Conservation (phyloP, 2,113 vertebrate genomes). For the Lamprotornis superbus region DNA sequence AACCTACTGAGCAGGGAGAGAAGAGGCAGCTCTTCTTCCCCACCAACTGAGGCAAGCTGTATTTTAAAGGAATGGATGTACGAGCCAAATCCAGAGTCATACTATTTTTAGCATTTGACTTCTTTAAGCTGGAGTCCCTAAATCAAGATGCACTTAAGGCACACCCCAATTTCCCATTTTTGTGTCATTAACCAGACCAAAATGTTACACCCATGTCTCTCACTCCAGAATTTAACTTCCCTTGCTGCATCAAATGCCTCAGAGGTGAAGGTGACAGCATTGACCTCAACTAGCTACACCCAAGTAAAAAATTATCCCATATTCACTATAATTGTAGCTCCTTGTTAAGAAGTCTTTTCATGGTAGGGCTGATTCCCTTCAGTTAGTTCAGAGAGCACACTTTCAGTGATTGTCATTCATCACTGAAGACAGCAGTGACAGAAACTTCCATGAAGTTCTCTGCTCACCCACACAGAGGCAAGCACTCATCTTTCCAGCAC, state of each 20-base stretch:
- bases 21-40: not conserved
- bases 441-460: not conserved
- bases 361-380: not conserved
- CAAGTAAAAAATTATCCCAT: not conserved
- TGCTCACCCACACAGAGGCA: not conserved
- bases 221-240: not conserved
- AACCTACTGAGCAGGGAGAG: conserved; percentile 2
- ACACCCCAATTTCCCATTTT: not conserved
- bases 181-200: not conserved
- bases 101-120: not conserved
- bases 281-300: not conserved
- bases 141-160: not conserved
- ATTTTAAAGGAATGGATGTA: not conserved
- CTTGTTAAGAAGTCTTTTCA: not conserved
- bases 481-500: not conserved
- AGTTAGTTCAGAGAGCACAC: not conserved
- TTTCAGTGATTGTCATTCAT: not conserved
- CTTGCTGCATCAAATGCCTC: not conserved
- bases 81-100: not conserved
- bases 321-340: not conserved
- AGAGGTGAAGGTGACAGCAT: accelerated
- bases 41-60: not conserved
- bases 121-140: not conserved
- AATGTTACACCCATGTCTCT: not conserved
- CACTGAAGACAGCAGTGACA: accelerated